Evolutionary conservation across 2,888 invertebrate species (phyloP), one percentile per base, ranked within the genome.

Genomic region (Smittia sp.): DNA sequence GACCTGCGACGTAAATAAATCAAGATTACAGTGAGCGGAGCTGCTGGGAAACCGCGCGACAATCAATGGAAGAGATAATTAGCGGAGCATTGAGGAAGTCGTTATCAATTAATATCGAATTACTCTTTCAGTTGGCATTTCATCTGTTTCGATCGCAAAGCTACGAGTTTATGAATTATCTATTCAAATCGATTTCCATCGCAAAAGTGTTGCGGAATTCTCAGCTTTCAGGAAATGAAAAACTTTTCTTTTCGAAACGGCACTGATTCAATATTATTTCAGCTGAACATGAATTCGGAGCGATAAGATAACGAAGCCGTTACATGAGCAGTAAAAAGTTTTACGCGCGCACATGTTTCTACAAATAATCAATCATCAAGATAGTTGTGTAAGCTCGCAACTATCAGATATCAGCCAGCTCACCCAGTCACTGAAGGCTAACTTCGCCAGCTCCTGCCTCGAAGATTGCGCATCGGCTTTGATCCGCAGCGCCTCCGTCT

Each of bases 391-490:
- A 46, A 46, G 46, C 2, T 11, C n/a, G 11, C 15, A 32, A 32
- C 15, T 46, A 15, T 46, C 46, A 46, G 32, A n/a, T 46, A 15
- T 15, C 46, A 46, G 13, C 46, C 2, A 63, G n/a, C 88, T 83
- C 84, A 94, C 94, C 96, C 96, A 96, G 84, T 96, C 96, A 76
- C 90, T 90, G 81, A 94, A 91, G 81, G 92, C 89, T 78, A 96
- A 85, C 78, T 91, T 90, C 78, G 92, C 92, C 72, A 96, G 85
- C 78, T 91, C 90, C 74, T 86, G 85, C 77, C 88, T 87, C 72
- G 89, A 87, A 74, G 84, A 85, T 66, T 84, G 81, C 75, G 84
- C 85, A 79, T 89, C 88, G 77, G 88, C 87, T 65, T 88, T 85
- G 1, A 87, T 85, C 78, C 86, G 85, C 78, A 89, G 83, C 79